These are phyloP conservation scores for Eupithecia inturbata DNA, from an alignment of 2,888 invertebrate species.

Conservation along the genomic window DNA sequence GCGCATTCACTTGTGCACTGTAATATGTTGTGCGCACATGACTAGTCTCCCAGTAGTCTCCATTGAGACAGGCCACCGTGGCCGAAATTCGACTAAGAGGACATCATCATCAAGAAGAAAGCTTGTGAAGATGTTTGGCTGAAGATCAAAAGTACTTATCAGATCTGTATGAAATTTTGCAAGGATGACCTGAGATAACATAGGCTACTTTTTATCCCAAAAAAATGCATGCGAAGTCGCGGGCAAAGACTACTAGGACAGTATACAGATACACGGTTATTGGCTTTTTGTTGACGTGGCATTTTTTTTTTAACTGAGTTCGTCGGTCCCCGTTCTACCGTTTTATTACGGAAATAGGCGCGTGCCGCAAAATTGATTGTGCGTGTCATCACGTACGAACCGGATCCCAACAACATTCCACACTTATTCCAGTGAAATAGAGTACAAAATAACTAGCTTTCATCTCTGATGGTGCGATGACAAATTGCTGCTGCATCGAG, in stretches of 20 bases:
- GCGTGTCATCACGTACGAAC: conserved; percentile 63
- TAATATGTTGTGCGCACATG: no score
- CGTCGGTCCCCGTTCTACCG: conserved; percentile 51
- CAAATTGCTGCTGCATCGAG: conserved; percentile 65
- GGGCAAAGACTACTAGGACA: not conserved
- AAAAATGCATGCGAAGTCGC: not conserved
- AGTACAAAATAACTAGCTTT: conserved; percentile 17
- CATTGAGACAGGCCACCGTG: no score
- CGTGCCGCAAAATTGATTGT: conserved; percentile 72
- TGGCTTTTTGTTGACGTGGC: not conserved
- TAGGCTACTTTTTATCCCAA: not conserved
- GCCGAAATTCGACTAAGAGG: no score
- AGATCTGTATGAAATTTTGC: no score
- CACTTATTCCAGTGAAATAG: conserved; percentile 23
- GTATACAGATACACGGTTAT: not conserved
- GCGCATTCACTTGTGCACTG: no score
- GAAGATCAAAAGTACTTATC: no score
- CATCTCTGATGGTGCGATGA: conserved; percentile 45
- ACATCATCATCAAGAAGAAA: no score
- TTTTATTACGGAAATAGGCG: conserved; percentile 63
- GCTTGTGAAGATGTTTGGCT: no score
- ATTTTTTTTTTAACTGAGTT: conserved; percentile 36
- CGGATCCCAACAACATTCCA: conserved; percentile 20
- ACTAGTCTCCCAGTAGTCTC: no score
- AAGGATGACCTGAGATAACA: no score